phyloP scores from a whole-genome alignment of 2,113 vertebrate species.

The Ophthalmotilapia sp. region DNA sequence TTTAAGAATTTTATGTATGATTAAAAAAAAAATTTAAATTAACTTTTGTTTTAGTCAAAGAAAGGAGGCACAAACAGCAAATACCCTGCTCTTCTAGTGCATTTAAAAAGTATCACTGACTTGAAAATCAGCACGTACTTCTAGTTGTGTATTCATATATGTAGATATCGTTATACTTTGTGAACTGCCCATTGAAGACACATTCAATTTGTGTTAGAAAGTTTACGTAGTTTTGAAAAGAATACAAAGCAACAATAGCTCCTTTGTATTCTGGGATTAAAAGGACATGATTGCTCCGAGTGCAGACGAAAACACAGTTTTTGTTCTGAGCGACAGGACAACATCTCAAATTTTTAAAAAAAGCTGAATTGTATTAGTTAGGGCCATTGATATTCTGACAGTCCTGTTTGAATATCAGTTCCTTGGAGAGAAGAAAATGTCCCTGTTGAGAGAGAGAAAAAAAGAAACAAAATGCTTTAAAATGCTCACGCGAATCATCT shows the following conservation, averaged over 20 bases:
- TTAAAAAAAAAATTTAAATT: background rate
- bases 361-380: constrained; percentile 44
- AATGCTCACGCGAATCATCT: constrained; percentile 37
- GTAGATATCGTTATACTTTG: background rate
- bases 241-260: background rate
- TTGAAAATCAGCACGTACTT: background rate
- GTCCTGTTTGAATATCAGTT: constrained; percentile 29
- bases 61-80: background rate
- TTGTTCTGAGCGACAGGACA: constrained; percentile 28
- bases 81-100: background rate
- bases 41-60: background rate
- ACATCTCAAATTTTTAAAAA: background rate
- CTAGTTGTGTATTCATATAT: background rate
- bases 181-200: background rate
- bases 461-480: constrained; percentile 4
- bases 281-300: background rate
- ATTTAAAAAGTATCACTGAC: background rate
- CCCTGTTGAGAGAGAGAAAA: background rate
- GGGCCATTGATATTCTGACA: constrained; percentile 43
- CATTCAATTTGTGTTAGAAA: background rate
- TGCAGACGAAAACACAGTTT: constrained; percentile 1
- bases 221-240: background rate
- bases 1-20: background rate
- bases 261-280: constrained; percentile 16
- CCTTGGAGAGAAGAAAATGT: background rate